Percentiles rank a stretch among this genome's conserved stretches.
phyloP scores from a whole-genome alignment of 37 sponge, comb jelly and placozoan genomes.

The Dysidea cf. avara region DNA sequence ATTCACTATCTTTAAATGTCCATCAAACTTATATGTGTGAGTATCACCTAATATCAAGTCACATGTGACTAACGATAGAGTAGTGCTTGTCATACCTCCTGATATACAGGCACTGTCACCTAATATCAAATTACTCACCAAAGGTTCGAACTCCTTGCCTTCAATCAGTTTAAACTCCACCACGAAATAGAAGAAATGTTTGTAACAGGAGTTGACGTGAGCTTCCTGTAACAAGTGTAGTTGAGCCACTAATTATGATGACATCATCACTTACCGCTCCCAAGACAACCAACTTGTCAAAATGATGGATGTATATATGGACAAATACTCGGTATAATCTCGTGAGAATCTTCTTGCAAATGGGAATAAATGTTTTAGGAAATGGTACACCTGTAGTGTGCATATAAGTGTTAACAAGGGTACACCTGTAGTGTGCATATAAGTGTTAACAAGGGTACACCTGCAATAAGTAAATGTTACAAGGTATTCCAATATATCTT shows the following conservation, averaged over 20 bases:
- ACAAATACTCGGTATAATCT: slow-evolving; percentile 91
- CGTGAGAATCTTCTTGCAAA: slow-evolving; percentile 89
- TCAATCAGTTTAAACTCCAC: slow-evolving; percentile 67
- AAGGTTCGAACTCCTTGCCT: slow-evolving; percentile 83
- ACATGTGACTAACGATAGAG: no score
- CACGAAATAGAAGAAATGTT: slow-evolving; percentile 92
- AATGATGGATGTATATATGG: slow-evolving; percentile 94
- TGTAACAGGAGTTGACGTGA: slow-evolving; percentile 91
- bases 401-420: neutral
- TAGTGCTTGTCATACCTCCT: no score
- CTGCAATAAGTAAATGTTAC: no score
- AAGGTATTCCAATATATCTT: no score
- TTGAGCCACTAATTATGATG: no score
- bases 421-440: neutral
- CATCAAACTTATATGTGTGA: no score
- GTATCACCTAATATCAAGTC: no score
- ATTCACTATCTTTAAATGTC: no score
- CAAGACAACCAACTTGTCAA: slow-evolving; percentile 77
- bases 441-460: no score
- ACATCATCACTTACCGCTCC: slow-evolving; percentile 73
- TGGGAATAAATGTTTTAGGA: slow-evolving; percentile 74
- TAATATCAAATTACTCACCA: no score
- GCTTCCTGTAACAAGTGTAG: slow-evolving; percentile 75
- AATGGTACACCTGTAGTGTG: slow-evolving; percentile 80
- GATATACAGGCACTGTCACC: no score